Evolutionary conservation across 2,888 invertebrate genomes (phyloP), one percentile per base, ranked within the genome.

Genomic region (Microctonus hyperodae): DNA sequence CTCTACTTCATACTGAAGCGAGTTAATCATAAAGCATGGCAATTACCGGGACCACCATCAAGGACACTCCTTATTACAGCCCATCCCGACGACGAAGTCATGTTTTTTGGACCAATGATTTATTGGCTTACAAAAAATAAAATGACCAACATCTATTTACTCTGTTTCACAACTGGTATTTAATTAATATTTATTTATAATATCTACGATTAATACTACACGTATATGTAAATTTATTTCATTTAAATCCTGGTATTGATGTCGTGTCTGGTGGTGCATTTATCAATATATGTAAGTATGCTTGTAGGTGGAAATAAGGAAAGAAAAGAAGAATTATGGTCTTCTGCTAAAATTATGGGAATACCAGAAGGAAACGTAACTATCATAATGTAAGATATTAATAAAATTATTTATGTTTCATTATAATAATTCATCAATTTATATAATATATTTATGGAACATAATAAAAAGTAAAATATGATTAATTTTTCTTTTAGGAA

Each of bases 1-100:
- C 75, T 83, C 7, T 83, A 84, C 70, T 56, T 69, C 44, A 44
- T 84, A 55, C 73, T 84, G 35, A 82, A 81, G 65, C 75, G 67
- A 64, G 79, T 81, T 16, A 76, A 73, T 72, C 83, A 82, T 63
- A 70, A 28, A 65, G 79, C 80, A 40, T 83, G 84, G 84, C 83
- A 84, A 61, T 65, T 84, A 67, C 83, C 84, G 28, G 83, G 83
- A 58, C 82, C 83, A 50, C 83, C 83, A 22, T 67, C 74, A 13
- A 86, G 93, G 74, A 89, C 95, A 51, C 85, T 98, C 33, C 83
- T 98, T 62, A 91, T 98, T 1, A 93, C 90, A 51, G 97, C 98
- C 23, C 99, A 99, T 86, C 98, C 98, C 16, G 98, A 99, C 84
- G 98, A 99, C 83, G 98, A 99, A 83, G 95, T 95, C 76, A 98